Percentiles rank a stretch among this genome's conserved stretches.
Conservation (phyloP, 2,888 invertebrate species). For the Tolmerus cingulatus region DNA sequence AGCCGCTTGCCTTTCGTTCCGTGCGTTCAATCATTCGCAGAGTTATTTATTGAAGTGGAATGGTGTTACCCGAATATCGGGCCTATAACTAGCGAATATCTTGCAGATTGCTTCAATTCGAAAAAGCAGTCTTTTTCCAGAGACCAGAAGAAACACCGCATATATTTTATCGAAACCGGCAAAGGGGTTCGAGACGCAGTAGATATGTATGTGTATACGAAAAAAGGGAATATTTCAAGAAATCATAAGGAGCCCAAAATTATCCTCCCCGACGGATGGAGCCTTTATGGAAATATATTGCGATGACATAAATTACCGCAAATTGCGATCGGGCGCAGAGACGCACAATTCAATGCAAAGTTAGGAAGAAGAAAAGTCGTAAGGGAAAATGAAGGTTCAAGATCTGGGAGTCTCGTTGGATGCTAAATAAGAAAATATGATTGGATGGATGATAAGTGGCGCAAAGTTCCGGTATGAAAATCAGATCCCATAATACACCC, state of each 20-base stretch:
- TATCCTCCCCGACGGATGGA: background rate
- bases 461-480: background rate
- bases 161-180: background rate
- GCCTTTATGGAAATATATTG: constrained; percentile 36
- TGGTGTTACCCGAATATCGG: background rate
- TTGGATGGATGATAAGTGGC: background rate
- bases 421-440: constrained; percentile 25
- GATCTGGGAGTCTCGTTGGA: background rate
- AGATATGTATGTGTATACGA: background rate
- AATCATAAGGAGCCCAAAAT: background rate
- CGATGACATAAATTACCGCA: constrained; percentile 37
- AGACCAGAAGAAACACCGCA: background rate
- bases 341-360: background rate
- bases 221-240: background rate
- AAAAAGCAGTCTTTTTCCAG: background rate
- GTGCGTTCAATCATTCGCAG: background rate
- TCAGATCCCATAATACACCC: background rate
- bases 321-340: background rate
- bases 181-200: background rate
- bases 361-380: background rate
- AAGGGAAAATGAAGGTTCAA: background rate
- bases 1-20: background rate
- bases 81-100: constrained; percentile 24
- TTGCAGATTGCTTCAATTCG: background rate
- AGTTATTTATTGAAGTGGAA: constrained; percentile 22